These are phyloP conservation scores for Spea multiplicata DNA, from an alignment of 2,113 vertebrate species.

Conservation along the genomic window DNA sequence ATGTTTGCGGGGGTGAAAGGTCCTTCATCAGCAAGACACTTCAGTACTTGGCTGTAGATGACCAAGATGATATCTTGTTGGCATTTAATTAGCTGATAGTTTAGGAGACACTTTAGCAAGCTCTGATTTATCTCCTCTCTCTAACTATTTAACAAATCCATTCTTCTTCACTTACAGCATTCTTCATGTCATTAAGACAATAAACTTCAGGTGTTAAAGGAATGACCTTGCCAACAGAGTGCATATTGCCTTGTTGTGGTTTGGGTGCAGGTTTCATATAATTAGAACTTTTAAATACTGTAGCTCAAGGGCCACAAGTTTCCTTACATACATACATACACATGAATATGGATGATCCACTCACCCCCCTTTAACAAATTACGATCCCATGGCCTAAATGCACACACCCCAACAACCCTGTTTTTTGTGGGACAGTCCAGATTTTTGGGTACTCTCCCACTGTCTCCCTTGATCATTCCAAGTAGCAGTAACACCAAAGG, in stretches of 20 bases:
- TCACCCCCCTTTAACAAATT: no score
- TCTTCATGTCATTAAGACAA: constrained; percentile 27
- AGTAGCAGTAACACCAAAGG: no score
- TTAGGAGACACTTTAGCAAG: constrained; percentile 17
- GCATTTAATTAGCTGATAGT: constrained; percentile 39
- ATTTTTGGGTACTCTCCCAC: no score
- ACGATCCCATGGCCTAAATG: no score
- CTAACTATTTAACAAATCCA: constrained; percentile 38
- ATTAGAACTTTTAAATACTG: background rate
- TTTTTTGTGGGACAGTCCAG: no score
- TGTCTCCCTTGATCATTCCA: no score
- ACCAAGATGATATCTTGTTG: constrained; percentile 37
- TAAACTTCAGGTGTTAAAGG: constrained; percentile 17
- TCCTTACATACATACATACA: no score
- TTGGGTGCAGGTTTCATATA: background rate
- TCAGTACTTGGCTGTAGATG: constrained; percentile 26
- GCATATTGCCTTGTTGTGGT: background rate
- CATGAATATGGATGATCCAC: no score
- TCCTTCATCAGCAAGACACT: constrained; percentile 19
- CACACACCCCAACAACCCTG: no score
- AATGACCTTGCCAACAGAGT: background rate
- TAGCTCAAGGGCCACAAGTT: no score
- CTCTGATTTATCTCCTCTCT: constrained; percentile 32
- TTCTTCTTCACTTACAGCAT: constrained; percentile 31
- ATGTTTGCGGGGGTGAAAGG: background rate